These are phyloP conservation scores for Engraulis encrasicolus DNA, from an alignment of 2,113 vertebrate species.

Conservation along the genomic window DNA sequence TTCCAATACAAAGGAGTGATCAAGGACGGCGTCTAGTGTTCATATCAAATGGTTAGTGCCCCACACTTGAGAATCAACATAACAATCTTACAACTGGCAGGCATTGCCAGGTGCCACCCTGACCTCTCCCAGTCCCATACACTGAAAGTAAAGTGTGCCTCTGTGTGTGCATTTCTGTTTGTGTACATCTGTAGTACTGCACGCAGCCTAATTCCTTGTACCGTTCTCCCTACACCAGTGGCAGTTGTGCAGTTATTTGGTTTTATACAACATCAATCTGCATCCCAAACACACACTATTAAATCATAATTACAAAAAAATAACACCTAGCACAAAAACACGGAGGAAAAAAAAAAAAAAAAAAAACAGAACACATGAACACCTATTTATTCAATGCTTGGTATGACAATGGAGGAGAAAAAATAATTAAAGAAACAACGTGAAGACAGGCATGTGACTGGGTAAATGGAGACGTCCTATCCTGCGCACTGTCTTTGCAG, in stretches of 20 bases:
- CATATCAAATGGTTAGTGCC: no score
- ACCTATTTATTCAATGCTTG: slow-evolving; percentile 73
- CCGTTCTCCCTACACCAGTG: slow-evolving; percentile 45
- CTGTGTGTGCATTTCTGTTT: slow-evolving; percentile 9
- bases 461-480: slow-evolving; percentile 51
- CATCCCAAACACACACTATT: slow-evolving; percentile 41
- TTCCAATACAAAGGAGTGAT: no score
- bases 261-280: slow-evolving; percentile 63
- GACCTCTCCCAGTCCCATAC: background rate
- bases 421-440: slow-evolving; percentile 52
- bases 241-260: slow-evolving; percentile 54
- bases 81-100: background rate
- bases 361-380: slow-evolving; percentile 63
- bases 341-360: slow-evolving; percentile 62
- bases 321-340: slow-evolving; percentile 58
- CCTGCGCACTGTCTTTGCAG: slow-evolving; percentile 37
- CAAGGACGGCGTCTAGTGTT: no score
- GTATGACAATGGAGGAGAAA: slow-evolving; percentile 63
- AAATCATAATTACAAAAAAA: slow-evolving; percentile 45
- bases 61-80: background rate
- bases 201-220: slow-evolving; percentile 25
- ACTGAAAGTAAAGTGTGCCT: background rate
- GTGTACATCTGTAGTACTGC: background rate
- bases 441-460: slow-evolving; percentile 38
- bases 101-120: background rate